Evolutionary conservation across 2,113 vertebrate genomes (phyloP).

Genomic region (Ameiurus melas): DNA sequence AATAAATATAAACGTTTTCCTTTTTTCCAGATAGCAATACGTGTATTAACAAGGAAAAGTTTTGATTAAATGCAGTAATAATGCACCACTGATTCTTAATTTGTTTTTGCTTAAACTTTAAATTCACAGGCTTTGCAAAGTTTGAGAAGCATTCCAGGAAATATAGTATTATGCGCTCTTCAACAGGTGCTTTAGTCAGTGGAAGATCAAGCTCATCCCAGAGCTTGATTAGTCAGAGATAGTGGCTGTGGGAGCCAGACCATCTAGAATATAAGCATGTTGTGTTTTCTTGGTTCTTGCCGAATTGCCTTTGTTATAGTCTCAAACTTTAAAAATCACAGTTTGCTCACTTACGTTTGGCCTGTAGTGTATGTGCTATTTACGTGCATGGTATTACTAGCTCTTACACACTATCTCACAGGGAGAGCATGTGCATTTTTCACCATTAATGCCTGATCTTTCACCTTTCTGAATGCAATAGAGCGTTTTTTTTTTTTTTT

Average conservation of each 20-base stretch:
- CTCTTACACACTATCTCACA: conserved; percentile 43
- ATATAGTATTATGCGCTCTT: background rate
- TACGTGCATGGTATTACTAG: conserved; percentile 35
- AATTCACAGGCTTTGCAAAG: background rate
- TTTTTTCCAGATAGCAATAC: background rate
- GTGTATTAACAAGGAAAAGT: background rate
- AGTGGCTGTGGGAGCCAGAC: background rate
- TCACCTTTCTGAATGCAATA: conserved; percentile 20
- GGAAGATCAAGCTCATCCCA: background rate
- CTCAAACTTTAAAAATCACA: background rate
- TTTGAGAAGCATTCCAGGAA: background rate
- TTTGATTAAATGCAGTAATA: conserved; percentile 10
- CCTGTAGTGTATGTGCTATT: conserved; percentile 32
- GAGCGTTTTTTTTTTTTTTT: conserved; percentile 3
- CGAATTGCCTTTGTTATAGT: background rate
- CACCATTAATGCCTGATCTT: conserved; percentile 33
- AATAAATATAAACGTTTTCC: background rate
- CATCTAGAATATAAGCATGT: background rate
- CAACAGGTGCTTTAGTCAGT: background rate
- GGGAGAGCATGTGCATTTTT: conserved; percentile 38
- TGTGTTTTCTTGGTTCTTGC: background rate
- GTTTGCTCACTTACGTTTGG: background rate
- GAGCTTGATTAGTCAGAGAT: background rate
- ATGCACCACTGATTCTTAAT: background rate
- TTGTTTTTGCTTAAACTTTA: background rate